Evolutionary conservation across 1,140 invertebrate genomes (phyloP).

Genomic region (Drosophila repletoides): DNA sequence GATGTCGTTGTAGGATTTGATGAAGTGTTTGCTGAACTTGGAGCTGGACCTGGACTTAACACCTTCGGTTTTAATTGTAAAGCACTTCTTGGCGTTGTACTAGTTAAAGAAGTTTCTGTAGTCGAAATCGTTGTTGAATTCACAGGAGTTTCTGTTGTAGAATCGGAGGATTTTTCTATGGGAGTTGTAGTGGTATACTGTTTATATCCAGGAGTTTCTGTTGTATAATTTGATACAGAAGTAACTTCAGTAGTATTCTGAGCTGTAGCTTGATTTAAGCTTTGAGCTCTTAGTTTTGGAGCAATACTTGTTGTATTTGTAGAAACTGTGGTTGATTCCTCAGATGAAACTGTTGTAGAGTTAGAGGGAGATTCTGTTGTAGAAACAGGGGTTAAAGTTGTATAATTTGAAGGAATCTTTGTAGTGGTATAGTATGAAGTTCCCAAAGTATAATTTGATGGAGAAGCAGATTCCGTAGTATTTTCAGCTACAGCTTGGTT

Average conservation of each 20-base stretch:
- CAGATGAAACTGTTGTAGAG: background rate
- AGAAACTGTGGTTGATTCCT: background rate
- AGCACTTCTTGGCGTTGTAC: background rate
- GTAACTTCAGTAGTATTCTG: background rate
- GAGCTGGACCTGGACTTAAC: background rate
- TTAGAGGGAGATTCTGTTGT: no score
- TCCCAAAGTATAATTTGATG: background rate
- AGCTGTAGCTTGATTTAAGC: background rate
- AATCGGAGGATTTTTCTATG: no score
- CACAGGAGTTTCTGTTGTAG: constrained; percentile 3
- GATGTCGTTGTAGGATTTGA: background rate
- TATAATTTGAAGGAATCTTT: background rate
- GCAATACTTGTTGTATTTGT: background rate
- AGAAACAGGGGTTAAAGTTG: background rate
- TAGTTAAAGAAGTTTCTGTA: no score
- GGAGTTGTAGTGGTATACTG: no score
- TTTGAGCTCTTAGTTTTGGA: background rate
- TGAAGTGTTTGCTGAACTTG: no score
- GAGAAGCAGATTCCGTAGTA: no score
- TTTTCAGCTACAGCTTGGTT: background rate
- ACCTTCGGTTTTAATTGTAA: background rate
- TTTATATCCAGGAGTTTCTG: no score
- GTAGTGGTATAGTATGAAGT: background rate
- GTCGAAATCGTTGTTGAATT: background rate
- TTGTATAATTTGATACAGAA: no score